Evolutionary conservation across 2,113 vertebrate species (phyloP), one percentile per base, ranked within the genome.

Genomic region (Tragelaphus imberbis): DNA sequence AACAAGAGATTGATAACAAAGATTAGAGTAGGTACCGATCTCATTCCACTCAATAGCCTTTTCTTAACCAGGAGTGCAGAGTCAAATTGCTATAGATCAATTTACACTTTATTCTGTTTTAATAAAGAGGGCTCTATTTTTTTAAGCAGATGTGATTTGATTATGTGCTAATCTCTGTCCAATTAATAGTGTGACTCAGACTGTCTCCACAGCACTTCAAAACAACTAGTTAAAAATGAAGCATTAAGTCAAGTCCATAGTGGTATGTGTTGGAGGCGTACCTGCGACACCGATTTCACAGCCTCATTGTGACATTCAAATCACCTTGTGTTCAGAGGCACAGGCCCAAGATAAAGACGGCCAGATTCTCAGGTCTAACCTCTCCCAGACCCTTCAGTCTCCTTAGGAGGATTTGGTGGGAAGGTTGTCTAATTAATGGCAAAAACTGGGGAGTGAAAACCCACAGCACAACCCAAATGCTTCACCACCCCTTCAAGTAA

Each of bases 181-280:
- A 98, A 98, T 97, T 98, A 98, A 96, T 92, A 95, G 94, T 92
- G 91, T 94, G 96, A 96, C 91, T 97, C 95, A 88, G 96, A 61
- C 12, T 44, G 75, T 88, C 90, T 97, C 90, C 88, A 88, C 79
- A 79, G 44, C 7, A 6, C 84, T 91, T 96, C 94, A 90, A 94
- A 97, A 96, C 87, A 97, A 79, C 65, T 14, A 36, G 92, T 81
- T 92, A 27, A 63, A 95, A 94, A 44, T 58, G 30, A 90, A 90
- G 88, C 58, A 88, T 68, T 25, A 63, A 91, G 65, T 84, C 33
- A 49, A 84, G 92, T 88, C 77, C 88, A 59, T 51, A 58, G 92
- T 40, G n/a, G 16, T 23, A 6, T 13, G 0, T 40, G 58, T 14
- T 17, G 3, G 47, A 21, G 19, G 3, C 40, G 33, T 25, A 80